phyloP scores from a whole-genome alignment of 2,113 vertebrate genomes.

The Morone saxatilis region DNA sequence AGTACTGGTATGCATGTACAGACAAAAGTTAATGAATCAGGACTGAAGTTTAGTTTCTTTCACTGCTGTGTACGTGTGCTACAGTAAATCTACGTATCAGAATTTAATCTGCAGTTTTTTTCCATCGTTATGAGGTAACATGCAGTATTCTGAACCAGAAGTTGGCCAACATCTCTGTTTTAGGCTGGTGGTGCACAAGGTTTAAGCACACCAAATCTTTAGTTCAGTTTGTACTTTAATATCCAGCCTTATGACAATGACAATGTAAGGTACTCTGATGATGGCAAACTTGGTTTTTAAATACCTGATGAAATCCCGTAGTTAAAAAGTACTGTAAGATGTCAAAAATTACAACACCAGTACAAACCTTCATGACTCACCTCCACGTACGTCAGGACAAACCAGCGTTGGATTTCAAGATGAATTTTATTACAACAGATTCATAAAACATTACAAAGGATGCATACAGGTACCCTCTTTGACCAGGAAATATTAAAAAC shows the following conservation, averaged over 20 bases:
- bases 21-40: not conserved
- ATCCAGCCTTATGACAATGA: not conserved
- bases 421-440: constrained; percentile 97
- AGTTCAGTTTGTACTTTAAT: not conserved
- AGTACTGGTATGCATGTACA: not conserved
- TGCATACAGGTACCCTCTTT: constrained; percentile 88
- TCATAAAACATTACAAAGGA: constrained; percentile 96
- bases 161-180: constrained; percentile 60
- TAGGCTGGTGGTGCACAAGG: not conserved
- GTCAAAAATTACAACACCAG: constrained; percentile 47
- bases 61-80: not conserved
- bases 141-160: constrained; percentile 57
- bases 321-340: not conserved
- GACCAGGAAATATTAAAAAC: constrained; percentile 85
- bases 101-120: constrained; percentile 18
- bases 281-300: constrained; percentile 61
- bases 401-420: constrained; percentile 93
- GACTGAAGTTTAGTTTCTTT: constrained; percentile 10
- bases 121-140: constrained; percentile 26
- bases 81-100: not conserved
- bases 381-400: constrained; percentile 92
- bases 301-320: constrained; percentile 28
- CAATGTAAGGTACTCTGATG: not conserved
- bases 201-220: not conserved
- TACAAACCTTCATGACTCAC: constrained; percentile 95